Percentiles rank a stretch among this genome's conserved stretches.
phyloP scores from a whole-genome alignment of 2,888 invertebrate species.

The Aplocera efformata region DNA sequence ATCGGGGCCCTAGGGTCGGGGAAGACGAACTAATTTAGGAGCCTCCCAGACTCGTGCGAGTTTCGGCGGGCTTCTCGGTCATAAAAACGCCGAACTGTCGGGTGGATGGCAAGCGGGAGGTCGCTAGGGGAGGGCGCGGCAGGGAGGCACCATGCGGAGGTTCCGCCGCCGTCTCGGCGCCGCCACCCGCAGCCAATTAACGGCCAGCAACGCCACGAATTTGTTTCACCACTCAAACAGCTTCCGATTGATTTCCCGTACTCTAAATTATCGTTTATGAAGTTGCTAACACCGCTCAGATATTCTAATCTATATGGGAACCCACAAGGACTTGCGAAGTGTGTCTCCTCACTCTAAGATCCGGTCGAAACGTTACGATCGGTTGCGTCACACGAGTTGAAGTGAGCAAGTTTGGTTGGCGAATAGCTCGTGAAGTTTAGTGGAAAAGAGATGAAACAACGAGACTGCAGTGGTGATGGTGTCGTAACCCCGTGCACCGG shows the following conservation, averaged over 20 bases:
- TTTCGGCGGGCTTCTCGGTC: slow-evolving; percentile 67
- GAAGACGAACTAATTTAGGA: slow-evolving; percentile 69
- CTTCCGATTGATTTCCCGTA: slow-evolving; percentile 76
- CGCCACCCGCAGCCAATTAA: slow-evolving; percentile 80
- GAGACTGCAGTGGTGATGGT: slow-evolving; percentile 56
- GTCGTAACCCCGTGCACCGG: slow-evolving; percentile 66
- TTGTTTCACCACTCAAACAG: slow-evolving; percentile 73
- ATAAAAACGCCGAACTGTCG: slow-evolving; percentile 69
- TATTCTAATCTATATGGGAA: slow-evolving; percentile 21
- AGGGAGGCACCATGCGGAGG: slow-evolving; percentile 75
- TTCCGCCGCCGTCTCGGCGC: slow-evolving; percentile 79
- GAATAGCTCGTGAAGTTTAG: slow-evolving; percentile 28
- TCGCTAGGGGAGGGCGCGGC: slow-evolving; percentile 50
- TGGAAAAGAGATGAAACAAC: slow-evolving; percentile 29
- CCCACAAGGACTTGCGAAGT: slow-evolving; percentile 6
- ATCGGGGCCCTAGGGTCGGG: slow-evolving; percentile 43
- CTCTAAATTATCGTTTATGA: slow-evolving; percentile 45
- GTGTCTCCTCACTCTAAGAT: slow-evolving; percentile 10
- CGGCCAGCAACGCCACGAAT: slow-evolving; percentile 74
- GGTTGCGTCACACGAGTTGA: slow-evolving; percentile 22
- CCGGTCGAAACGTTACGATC: slow-evolving; percentile 11
- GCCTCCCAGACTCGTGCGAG: slow-evolving; percentile 59
- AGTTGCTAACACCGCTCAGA: slow-evolving; percentile 33
- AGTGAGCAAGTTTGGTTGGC: slow-evolving; percentile 18
- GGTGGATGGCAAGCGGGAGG: slow-evolving; percentile 62